Percentiles rank a stretch among this genome's conserved stretches.
phyloP scores from a whole-genome alignment of 2,888 invertebrate genomes.

The Loripinus fragilis region DNA sequence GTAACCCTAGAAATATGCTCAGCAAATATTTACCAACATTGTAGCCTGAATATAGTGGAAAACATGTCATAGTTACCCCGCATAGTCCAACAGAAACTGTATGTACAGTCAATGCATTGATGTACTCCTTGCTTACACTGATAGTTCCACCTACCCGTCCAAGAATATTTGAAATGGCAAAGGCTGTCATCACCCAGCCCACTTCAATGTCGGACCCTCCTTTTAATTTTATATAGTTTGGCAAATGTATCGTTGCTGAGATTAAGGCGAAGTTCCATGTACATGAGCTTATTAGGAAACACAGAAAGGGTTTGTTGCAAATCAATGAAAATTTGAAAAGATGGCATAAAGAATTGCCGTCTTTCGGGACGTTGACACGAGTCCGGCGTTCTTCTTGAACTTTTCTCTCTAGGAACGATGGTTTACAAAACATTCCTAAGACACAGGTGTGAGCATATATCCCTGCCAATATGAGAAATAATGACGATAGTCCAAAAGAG shows the following conservation, averaged over 20 bases:
- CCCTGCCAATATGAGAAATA: constrained; percentile 51
- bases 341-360: constrained; percentile 22
- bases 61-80: constrained; percentile 40
- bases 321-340: constrained; percentile 40
- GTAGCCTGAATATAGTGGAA: constrained; percentile 40
- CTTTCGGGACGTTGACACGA: neutral
- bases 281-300: constrained; percentile 43
- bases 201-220: constrained; percentile 43
- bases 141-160: constrained; percentile 46
- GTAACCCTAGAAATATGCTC: constrained; percentile 49
- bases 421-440: constrained; percentile 50
- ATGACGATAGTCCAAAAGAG: constrained; percentile 41
- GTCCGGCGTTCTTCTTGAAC: constrained; percentile 20
- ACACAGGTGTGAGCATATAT: constrained; percentile 56
- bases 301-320: constrained; percentile 38
- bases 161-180: constrained; percentile 43
- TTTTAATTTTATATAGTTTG: constrained; percentile 44
- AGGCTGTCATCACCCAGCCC: constrained; percentile 44
- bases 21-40: constrained; percentile 35
- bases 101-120: constrained; percentile 34
- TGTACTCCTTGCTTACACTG: constrained; percentile 31
- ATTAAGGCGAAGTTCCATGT: constrained; percentile 51
- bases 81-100: constrained; percentile 21
- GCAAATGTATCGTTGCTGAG: constrained; percentile 46
- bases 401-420: constrained; percentile 45